phyloP scores from a whole-genome alignment of 2,113 vertebrate genomes.

The Cheirogaleus medius region DNA sequence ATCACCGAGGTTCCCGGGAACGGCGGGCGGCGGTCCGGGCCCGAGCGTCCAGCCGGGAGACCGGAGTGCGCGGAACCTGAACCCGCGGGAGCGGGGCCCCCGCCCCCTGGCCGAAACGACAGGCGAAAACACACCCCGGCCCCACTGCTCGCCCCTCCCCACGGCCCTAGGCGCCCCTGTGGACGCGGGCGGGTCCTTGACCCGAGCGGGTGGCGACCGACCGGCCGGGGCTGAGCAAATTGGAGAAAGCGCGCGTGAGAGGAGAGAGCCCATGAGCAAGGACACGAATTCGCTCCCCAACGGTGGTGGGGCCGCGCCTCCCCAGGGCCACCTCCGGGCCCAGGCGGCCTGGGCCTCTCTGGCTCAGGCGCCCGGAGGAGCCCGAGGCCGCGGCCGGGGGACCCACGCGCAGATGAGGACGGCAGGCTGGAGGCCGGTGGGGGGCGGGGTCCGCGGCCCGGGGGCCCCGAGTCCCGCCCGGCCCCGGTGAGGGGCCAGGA shows the following conservation, averaged over 20 bases:
- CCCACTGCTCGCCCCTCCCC: background rate
- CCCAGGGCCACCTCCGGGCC: background rate
- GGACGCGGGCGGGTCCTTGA: background rate
- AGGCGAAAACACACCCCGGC: background rate
- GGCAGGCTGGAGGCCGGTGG: background rate
- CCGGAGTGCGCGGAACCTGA: conserved; percentile 59
- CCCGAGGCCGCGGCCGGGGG: background rate
- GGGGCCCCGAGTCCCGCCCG: background rate
- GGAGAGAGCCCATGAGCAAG: background rate
- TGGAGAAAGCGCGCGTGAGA: background rate
- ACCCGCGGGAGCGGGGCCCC: background rate
- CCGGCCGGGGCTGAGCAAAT: background rate
- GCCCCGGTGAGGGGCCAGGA: background rate
- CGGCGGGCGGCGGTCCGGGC: conserved; percentile 62
- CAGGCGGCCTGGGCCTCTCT: background rate
- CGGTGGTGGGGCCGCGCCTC: background rate
- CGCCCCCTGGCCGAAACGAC: background rate
- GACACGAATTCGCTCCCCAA: background rate
- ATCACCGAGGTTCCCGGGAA: conserved; percentile 84
- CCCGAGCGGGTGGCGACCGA: background rate
- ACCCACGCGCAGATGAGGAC: background rate
- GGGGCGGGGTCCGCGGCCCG: background rate
- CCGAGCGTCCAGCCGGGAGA: conserved; percentile 69
- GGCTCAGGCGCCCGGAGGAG: background rate
- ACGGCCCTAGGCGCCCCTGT: background rate